Evolutionary conservation across 2,113 vertebrate species (phyloP).

Genomic region (Embiotoca jacksoni): DNA sequence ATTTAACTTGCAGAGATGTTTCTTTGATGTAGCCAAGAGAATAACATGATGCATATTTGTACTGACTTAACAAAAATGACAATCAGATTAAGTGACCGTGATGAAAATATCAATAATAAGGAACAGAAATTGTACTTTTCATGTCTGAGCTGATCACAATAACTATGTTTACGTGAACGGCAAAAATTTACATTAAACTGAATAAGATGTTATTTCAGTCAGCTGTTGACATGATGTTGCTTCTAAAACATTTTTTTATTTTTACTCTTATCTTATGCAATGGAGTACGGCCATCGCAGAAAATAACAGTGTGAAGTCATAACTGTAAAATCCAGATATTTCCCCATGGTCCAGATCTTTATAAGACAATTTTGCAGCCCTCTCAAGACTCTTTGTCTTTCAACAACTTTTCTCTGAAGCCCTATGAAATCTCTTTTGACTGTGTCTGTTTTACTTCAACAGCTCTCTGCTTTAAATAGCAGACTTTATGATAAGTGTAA

Average conservation of each 20-base stretch:
- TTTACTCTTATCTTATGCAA: not conserved
- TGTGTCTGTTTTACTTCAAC: constrained; percentile 58
- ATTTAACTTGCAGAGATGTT: too few relatives aligned
- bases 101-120: too few relatives aligned
- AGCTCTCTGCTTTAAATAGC: constrained; percentile 58
- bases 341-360: not conserved
- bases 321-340: constrained; percentile 46
- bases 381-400: constrained; percentile 38
- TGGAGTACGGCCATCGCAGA: not conserved
- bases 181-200: not conserved
- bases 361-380: constrained; percentile 30
- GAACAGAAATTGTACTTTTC: too few relatives aligned
- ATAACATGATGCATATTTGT: too few relatives aligned
- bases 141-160: not conserved
- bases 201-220: not conserved
- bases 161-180: too few relatives aligned
- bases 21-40: too few relatives aligned
- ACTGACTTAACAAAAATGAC: too few relatives aligned
- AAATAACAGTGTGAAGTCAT: constrained; percentile 31
- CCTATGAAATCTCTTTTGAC: constrained; percentile 42
- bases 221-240: not conserved
- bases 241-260: not conserved
- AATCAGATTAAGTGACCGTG: too few relatives aligned
- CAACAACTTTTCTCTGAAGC: constrained; percentile 38
- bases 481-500: constrained; percentile 60